Conservation (phyloP, 1,140 invertebrate genomes). For the Reticulitermes speratus region DNA sequence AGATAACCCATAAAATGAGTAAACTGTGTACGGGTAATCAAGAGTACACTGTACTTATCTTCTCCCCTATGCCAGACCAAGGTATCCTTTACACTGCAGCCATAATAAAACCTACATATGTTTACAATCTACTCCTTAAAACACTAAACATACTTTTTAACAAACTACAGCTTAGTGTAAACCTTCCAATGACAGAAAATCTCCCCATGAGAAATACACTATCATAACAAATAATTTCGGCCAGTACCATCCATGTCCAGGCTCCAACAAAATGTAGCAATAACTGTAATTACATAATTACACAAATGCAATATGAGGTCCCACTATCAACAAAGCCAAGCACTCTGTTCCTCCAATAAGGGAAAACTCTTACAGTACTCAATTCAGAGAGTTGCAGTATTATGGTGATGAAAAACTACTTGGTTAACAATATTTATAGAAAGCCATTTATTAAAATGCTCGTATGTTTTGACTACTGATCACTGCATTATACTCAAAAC, state of each 20-base stretch:
- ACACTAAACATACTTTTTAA: background rate
- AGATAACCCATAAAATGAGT: no score
- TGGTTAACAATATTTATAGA: background rate
- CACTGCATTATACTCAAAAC: background rate
- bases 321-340: background rate
- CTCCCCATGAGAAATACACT: background rate
- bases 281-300: background rate
- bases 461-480: background rate
- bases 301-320: background rate
- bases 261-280: background rate
- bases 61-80: background rate
- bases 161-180: background rate
- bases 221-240: background rate
- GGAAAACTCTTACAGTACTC: background rate
- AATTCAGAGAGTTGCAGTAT: background rate
- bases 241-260: background rate
- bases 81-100: background rate
- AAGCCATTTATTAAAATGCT: background rate
- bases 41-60: background rate
- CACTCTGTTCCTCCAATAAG: background rate
- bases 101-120: background rate
- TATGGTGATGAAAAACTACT: background rate
- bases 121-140: background rate
- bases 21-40: no score
- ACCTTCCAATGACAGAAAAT: constrained; percentile 4